Conservation (phyloP, 2,888 invertebrate species). For the Aspidiotus destructor region DNA sequence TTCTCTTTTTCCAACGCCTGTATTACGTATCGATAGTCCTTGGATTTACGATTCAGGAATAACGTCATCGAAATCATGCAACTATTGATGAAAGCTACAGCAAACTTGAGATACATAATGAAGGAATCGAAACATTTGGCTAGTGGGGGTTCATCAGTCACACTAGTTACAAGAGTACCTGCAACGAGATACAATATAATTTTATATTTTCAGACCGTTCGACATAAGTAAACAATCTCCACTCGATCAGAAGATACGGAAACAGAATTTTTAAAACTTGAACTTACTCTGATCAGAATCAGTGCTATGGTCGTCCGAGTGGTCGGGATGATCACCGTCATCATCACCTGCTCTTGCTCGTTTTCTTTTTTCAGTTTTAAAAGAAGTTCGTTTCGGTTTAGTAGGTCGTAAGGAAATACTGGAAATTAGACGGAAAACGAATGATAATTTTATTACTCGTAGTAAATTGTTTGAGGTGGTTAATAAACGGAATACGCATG, state of each 20-base stretch:
- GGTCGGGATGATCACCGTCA: too few species aligned
- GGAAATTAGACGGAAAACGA: too few species aligned
- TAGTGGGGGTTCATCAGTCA: conserved; percentile 3
- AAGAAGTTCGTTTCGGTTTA: conserved; percentile 23
- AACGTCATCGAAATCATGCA: conserved; percentile 70
- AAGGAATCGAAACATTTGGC: conserved; percentile 35
- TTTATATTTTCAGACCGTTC: too few species aligned
- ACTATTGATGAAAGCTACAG: conserved; percentile 65
- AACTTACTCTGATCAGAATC: too few species aligned
- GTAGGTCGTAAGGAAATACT: conserved; percentile 11
- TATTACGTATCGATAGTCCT: conserved; percentile 91
- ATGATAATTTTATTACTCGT: too few species aligned
- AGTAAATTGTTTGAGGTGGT: too few species aligned
- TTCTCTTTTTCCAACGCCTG: conserved; percentile 81
- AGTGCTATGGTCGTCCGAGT: too few species aligned
- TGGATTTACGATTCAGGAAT: conserved; percentile 74
- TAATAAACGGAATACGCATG: too few species aligned
- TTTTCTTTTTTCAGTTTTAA: conserved; percentile 4
- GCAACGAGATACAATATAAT: not conserved
- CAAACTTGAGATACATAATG: conserved; percentile 46
- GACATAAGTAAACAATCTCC: too few species aligned
- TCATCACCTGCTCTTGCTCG: not conserved
- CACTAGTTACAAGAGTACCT: conserved; percentile 12
- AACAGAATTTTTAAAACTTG: too few species aligned
- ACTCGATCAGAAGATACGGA: too few species aligned